Percentiles rank a stretch among this genome's conserved stretches.
Conservation (phyloP, 2,888 invertebrate genomes). For the Tenthredo distinguenda region DNA sequence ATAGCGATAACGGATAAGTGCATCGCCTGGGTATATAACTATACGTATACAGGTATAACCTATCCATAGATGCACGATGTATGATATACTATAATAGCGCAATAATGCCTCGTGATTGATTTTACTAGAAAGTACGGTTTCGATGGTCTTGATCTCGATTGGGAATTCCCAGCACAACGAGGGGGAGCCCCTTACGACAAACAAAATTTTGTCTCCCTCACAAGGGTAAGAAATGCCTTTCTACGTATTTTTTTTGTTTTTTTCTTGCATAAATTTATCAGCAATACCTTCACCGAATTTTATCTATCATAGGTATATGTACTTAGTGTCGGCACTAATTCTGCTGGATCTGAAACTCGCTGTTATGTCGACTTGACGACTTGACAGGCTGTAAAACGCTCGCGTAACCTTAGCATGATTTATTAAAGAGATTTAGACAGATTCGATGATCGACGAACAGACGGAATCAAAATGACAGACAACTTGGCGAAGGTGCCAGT, state of each 20-base stretch:
- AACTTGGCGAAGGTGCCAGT: too few relatives aligned
- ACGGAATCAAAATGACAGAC: too few relatives aligned
- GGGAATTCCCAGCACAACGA: constrained; percentile 90
- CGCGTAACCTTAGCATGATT: too few relatives aligned
- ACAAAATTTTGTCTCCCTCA: constrained; percentile 87
- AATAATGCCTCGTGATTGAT: constrained; percentile 50
- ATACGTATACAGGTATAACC: neutral
- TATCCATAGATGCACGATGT: neutral
- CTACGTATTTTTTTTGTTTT: constrained; percentile 21
- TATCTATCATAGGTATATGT: neutral
- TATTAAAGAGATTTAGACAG: too few relatives aligned
- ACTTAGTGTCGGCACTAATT: too few relatives aligned
- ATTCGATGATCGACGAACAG: too few relatives aligned
- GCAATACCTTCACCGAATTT: neutral
- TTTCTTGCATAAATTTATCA: constrained; percentile 53
- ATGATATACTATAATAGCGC: neutral
- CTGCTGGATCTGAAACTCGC: too few relatives aligned
- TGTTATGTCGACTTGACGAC: too few relatives aligned
- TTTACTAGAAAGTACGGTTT: constrained; percentile 83
- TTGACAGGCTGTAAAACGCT: too few relatives aligned
- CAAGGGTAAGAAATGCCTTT: constrained; percentile 81
- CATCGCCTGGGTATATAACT: neutral
- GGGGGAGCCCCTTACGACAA: constrained; percentile 88
- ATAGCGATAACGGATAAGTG: neutral
- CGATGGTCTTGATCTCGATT: constrained; percentile 89